Conservation (phyloP, 2,113 vertebrate genomes). For the Lycocorax pyrrhopterus region DNA sequence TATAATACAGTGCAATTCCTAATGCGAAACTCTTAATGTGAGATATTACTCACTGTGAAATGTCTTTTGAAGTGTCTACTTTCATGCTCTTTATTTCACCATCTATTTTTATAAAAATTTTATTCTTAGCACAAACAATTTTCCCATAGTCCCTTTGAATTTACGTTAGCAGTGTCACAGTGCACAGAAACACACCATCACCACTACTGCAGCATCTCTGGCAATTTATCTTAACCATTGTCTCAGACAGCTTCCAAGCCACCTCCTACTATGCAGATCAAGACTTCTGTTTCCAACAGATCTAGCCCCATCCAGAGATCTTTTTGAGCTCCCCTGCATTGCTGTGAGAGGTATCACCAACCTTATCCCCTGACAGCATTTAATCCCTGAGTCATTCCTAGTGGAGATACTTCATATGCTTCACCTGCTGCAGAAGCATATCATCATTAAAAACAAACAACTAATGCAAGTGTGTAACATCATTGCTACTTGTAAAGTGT, state of each 20-base stretch:
- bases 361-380: neutral
- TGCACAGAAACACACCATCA: neutral
- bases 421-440: neutral
- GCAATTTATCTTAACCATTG: neutral
- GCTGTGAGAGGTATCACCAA: neutral
- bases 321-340: neutral
- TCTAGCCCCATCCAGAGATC: neutral
- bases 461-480: neutral
- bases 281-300: neutral
- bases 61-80: neutral
- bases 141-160: neutral
- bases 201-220: neutral
- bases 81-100: neutral
- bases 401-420: neutral
- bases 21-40: neutral
- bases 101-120: conserved; percentile 9
- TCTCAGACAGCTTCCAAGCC: neutral
- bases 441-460: neutral
- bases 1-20: neutral
- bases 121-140: neutral
- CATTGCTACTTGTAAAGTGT: neutral
- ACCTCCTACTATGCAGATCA: neutral
- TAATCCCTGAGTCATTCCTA: neutral
- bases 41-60: neutral
- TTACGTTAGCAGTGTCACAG: neutral